Conservation (phyloP, 2,797 vertebrate species). For the Gymnodraco acuticeps region DNA sequence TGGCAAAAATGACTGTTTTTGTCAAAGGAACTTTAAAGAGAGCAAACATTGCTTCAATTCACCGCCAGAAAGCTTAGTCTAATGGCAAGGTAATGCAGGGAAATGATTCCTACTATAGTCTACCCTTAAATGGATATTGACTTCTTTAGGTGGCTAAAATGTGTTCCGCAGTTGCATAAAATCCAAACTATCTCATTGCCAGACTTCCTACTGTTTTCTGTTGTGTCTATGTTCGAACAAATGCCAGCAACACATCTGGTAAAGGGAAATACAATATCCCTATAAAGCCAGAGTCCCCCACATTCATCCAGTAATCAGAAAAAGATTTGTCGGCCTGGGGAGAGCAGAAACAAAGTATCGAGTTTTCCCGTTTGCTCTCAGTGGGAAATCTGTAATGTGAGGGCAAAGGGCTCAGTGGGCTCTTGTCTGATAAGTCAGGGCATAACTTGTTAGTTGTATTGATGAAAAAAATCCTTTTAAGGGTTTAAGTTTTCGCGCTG, state of each 20-base stretch:
- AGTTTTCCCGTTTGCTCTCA: constrained; percentile 67
- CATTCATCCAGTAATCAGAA: constrained; percentile 63
- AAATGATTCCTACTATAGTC: too few relatives aligned
- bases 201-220: not conserved
- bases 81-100: too few relatives aligned
- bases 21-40: too few relatives aligned
- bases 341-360: constrained; percentile 68
- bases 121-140: too few relatives aligned
- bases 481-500: constrained; percentile 70
- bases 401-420: constrained; percentile 72
- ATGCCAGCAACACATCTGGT: constrained; percentile 38
- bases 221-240: constrained; percentile 33
- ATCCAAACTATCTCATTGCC: constrained; percentile 2
- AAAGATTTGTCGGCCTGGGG: constrained; percentile 55
- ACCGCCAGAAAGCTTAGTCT: too few relatives aligned
- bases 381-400: constrained; percentile 78
- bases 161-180: too few relatives aligned
- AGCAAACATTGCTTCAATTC: too few relatives aligned
- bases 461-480: constrained; percentile 74
- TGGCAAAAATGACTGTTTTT: too few relatives aligned
- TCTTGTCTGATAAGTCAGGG: constrained; percentile 69
- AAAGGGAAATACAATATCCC: constrained; percentile 70
- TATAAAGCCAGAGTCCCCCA: constrained; percentile 40
- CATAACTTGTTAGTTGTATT: constrained; percentile 65
- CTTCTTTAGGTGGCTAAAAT: too few relatives aligned